Base-by-base conservation (phyloP, 2,113 vertebrate species). In the Poecilia latipinna region DNA sequence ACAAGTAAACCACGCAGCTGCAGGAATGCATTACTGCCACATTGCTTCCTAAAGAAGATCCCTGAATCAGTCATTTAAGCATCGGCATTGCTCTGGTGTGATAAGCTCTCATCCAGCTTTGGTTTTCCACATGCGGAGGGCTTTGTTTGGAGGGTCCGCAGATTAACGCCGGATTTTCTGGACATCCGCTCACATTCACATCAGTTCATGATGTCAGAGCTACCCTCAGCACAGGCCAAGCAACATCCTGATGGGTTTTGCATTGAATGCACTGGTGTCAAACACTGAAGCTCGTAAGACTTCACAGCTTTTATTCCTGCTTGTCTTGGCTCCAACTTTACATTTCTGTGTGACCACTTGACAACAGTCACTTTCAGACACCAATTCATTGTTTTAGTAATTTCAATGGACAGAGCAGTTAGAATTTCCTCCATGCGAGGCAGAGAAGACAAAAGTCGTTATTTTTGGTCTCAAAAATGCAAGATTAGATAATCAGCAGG, bases 121-220 rank as follows among this genome's bases (percentile, higher is more conserved):
- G 32, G 24, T 75, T 74, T 71, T 42, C 32, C 57, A 24, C 78
- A 66, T 65, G 76, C 69, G 69, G 54, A 65, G 12, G 61, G 68
- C 70, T 68, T 69, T 82, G 65, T 84, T 80, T 79, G 67, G 72
- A 48, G 60, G 39, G 48, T 75, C 75, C 82, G 75, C 74, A 85
- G 80, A 83, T 84, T 75, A 78, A 65, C 57, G 3, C n/a, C 63
- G 67, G 63, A 70, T 82, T 83, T 82, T 78, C 74, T 85, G 73
- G 77, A 80, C 60, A 77, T 68, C 64, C 12, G 22, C 73, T 88
- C 74, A 65, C 62, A 75, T 64, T 42, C 63, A 78, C 73, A 78
- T 79, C 70, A 60, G 72, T 66, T 31, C 80, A 84, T 90, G 75
- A 82, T 79, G 79, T 78, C 63, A 60, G 63, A 66, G 63, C 32